Base-by-base conservation (phyloP, 1,140 invertebrate species). In the Phthorimaea operculella region DNA sequence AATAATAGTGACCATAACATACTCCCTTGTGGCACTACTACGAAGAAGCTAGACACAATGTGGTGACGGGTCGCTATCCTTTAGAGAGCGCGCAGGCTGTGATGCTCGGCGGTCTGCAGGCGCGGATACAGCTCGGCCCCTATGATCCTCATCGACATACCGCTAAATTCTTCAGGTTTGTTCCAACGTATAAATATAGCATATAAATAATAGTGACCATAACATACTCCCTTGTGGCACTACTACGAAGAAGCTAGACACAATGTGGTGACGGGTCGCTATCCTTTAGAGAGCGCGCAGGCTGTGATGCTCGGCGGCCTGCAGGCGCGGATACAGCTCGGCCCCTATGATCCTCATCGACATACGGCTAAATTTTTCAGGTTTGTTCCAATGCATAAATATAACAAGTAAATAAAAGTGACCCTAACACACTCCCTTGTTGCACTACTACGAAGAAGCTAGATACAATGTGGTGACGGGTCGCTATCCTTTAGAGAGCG, bases 401-500 rank as follows among this genome's bases (percentile, higher is more conserved):
- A n/a, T n/a, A n/a, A n/a, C n/a, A n/a, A n/a, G n/a, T n/a, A n/a
- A n/a, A n/a, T n/a, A n/a, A n/a, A n/a, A n/a, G n/a, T n/a, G n/a
- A n/a, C n/a, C n/a, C n/a, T n/a, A n/a, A n/a, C n/a, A n/a, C n/a
- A n/a, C n/a, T n/a, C n/a, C n/a, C n/a, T n/a, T n/a, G n/a, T n/a
- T n/a, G n/a, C n/a, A n/a, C n/a, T n/a, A n/a, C n/a, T 97, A 97
- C 65, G 94, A 95, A 68, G 96, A 98, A 86, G 95, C 95, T 0
- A 92, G 92, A 58, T 90, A 92, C 65, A 96, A 97, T 82, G 93
- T 98, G 17, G 84, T 97, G 12, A 90, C 91, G 66, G 95, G 95
- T 11, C 87, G 95, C 58, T 97, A 97, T 83, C 93, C 95, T 0
- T 92, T 96, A 75, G 94, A 96, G 70, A 88, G 92, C 4, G 90